These are phyloP conservation scores for Cottus gobio DNA, from an alignment of 2,113 vertebrate genomes.

Conservation along the genomic window DNA sequence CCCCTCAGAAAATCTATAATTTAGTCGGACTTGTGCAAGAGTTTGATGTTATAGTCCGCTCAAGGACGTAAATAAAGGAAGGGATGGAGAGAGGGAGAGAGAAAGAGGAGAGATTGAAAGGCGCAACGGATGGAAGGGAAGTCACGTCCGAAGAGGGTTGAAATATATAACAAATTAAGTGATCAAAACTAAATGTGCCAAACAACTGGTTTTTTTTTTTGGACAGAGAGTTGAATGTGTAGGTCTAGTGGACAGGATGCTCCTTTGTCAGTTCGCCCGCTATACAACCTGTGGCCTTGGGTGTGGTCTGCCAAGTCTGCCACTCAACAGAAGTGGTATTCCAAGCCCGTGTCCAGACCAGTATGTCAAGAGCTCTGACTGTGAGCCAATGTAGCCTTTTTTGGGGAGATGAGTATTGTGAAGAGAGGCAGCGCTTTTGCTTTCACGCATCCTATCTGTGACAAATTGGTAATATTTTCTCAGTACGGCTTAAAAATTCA, in stretches of 20 bases:
- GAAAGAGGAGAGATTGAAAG: conserved; percentile 7
- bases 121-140: conserved; percentile 17
- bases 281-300: conserved; percentile 35
- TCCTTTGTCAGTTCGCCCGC: conserved; percentile 20
- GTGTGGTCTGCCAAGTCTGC: conserved; percentile 50
- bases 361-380: conserved; percentile 50
- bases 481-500: background rate
- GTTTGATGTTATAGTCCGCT: conserved; percentile 57
- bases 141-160: conserved; percentile 8
- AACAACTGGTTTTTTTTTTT: conserved; percentile 2
- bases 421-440: conserved; percentile 1
- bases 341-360: conserved; percentile 62
- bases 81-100: background rate
- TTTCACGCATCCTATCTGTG: conserved; percentile 11
- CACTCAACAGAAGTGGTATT: conserved; percentile 61
- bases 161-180: conserved; percentile 20
- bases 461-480: conserved; percentile 12
- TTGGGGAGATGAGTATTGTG: conserved; percentile 5
- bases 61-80: conserved; percentile 31
- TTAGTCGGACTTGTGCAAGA: conserved; percentile 56
- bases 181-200: conserved; percentile 8
- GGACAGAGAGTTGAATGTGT: conserved; percentile 25
- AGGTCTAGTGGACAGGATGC: conserved; percentile 23
- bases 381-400: conserved; percentile 20
- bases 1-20: conserved; percentile 51